Base-by-base conservation (phyloP, 2,888 invertebrate genomes). In the Bombylius major region DNA sequence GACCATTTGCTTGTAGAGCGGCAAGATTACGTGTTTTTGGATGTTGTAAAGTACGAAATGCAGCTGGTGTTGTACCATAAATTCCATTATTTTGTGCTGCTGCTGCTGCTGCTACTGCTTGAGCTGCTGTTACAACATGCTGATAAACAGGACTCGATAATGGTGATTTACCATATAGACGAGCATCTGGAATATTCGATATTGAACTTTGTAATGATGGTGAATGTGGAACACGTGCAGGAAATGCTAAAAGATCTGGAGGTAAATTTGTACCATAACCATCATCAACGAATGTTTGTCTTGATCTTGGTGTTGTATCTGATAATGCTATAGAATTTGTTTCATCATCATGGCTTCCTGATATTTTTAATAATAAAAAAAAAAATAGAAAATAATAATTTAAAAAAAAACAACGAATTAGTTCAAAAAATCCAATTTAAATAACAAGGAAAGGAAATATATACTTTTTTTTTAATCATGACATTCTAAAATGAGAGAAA, bases 121-220 rank as follows among this genome's bases (percentile, higher is more conserved):
- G 33, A 39, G 9, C 42, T 12, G 50, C n/a, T 14, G 9, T 14
- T 4, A 82, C 82, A 58, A 81, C 82, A 49, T 72, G 70, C 34
- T 70, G 67, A 56, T 81, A 80, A 13, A 85, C 78, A 7, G 86
- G 86, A 63, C 83, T 85, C 61, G 83, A 78, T 1, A 79, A 62
- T 7, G 77, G 77, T 23, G 76, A 75, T 59, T 65, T 65, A n/a
- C 60, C 62, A 51, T 65, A 66, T n/a, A 76, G 75, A 58, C 77
- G 77, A 50, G 78, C 74, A 53, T 68, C 73, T 64, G 79, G 84
- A 23, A 87, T 86, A 13, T 89, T 89, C 4, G 89, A 89, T 5
- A 86, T 85, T 56, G 87, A 87, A 67, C 87, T 88, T 11, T 87
- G 88, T 57, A 89, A 86, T 9, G 87, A 87, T 1, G 87, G 87